Base-by-base conservation (phyloP, 1,140 invertebrate species). In the Drosophila orena region DNA sequence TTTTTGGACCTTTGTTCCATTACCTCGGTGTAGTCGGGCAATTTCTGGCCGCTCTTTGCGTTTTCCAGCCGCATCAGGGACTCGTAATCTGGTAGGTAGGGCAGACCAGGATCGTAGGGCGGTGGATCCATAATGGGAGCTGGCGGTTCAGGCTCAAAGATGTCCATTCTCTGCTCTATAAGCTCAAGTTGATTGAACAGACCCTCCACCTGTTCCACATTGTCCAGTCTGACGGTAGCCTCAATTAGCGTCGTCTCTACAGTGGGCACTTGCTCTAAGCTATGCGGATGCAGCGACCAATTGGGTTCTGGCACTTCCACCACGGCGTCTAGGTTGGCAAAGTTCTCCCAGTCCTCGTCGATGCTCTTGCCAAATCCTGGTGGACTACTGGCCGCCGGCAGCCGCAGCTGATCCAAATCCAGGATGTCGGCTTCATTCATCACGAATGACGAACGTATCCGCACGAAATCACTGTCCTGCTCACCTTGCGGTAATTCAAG, bases 281-380 rank as follows among this genome's bases (percentile, higher is more conserved):
- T 30, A 2, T 60, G 62, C 1, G 80, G 81, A 59, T 84, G 80
- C 1, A 64, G 46, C 0, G 57, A 24, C 81, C 77, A 86, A 42
- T 74, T 86, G 8, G 73, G 59, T 14, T 59, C 57, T 0, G 78
- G 75, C 7, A 69, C 11, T 8, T 44, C 40, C 2, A 40, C 11
- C 3, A 88, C 79, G 11, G 49, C 49, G 4, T 79, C 69, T 14
- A 91, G 71, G 38, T 91, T 78, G 34, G 79, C 83, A 68, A 91
- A 91, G 65, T 81, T 91, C 20, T 79, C 83, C 90, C 90, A 91
- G 42, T 91, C 90, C 24, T 91, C 90, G n/a, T 91, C 90, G 44
- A 91, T 91, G 54, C 55, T 74, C 47, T 91, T 91, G 7, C 90
- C 90, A 66, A 90, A 91, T 11, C 90, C 90, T 11, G 79, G 83